Percentiles rank a stretch among this genome's conserved stretches.
These are phyloP conservation scores for Drosophila ezoana DNA, from an alignment of 2,888 invertebrate species.

Conservation along the genomic window DNA sequence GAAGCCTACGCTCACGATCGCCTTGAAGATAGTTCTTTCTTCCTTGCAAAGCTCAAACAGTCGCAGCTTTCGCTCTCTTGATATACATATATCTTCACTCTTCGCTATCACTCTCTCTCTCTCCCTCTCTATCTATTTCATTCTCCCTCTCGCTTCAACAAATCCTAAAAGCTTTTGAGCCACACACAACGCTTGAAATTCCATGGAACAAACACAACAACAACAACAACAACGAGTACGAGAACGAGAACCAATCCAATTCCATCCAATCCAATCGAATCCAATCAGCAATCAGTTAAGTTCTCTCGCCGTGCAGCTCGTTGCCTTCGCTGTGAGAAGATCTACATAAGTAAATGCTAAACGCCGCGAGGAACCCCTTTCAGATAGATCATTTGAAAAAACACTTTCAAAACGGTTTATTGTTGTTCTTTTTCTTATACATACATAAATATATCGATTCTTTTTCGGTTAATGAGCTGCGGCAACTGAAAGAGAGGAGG, in stretches of 20 bases:
- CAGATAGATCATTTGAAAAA: constrained; percentile 46
- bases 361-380: constrained; percentile 12
- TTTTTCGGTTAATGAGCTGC: constrained; percentile 47
- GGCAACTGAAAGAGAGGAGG: constrained; percentile 3
- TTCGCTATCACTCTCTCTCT: background rate
- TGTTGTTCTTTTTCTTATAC: constrained; percentile 12
- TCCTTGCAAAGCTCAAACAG: no score
- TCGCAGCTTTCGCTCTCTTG: no score
- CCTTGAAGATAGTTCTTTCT: no score
- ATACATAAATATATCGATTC: constrained; percentile 23
- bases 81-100: no score
- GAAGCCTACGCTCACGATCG: no score
- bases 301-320: constrained; percentile 32
- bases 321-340: constrained; percentile 14
- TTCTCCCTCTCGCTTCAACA: background rate
- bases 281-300: constrained; percentile 37
- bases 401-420: constrained; percentile 32
- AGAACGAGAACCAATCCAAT: background rate
- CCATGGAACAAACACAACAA: constrained; percentile 11
- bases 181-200: constrained; percentile 33
- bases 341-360: constrained; percentile 37
- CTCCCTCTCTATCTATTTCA: background rate
- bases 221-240: background rate
- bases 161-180: constrained; percentile 5
- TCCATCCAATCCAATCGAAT: constrained; percentile 8